Base-by-base conservation (phyloP, 2,888 invertebrate genomes). In the Drepanosiphum platanoidis region DNA sequence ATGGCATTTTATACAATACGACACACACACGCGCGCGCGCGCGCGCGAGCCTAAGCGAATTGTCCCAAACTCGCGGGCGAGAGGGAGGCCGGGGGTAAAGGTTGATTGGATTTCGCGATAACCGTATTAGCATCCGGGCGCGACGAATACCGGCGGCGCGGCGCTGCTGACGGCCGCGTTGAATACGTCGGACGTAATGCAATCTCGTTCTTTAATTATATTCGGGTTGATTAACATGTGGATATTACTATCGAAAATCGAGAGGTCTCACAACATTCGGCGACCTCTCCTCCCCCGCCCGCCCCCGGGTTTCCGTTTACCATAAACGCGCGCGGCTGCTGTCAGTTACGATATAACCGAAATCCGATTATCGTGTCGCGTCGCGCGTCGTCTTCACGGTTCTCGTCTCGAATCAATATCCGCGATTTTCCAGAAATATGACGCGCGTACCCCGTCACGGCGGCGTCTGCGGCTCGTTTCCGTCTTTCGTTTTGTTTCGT, bases 201-300 rank as follows among this genome's bases (percentile, higher is more conserved):
- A 72, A 42, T 30, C 27, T 27, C 42, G 72, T 46, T 72, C 72
- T 72, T 72, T 42, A 42, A 71, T 72, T 30, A 22, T 27, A 72
- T 72, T 39, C 27, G 42, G 42, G 42, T 72, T 42, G 27, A 72
- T 72, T 42, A 42, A 42, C 39, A 42, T 18, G 18, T 30, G 42
- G 18, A 42, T 30, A 8, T 9, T 30, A 4, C n/a, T n/a, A n/a
- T n/a, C 1, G 9, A 9, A 22, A 11, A 71, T 42, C 42, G 1
- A 32, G 42, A 22, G 30, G 46, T 52, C 46, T 22, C 4, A 1
- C 30, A n/a, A n/a, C n/a, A n/a, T 32, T 3, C 46, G 72, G 15
- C 15, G 22, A 4, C n/a, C n/a, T n/a, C n/a, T n/a, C n/a, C n/a
- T n/a, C n/a, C n/a, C n/a, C n/a, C n/a, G n/a, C n/a, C n/a, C n/a